Conservation (phyloP, 2,797 vertebrate species). For the Spinibarbus caldwelli region DNA sequence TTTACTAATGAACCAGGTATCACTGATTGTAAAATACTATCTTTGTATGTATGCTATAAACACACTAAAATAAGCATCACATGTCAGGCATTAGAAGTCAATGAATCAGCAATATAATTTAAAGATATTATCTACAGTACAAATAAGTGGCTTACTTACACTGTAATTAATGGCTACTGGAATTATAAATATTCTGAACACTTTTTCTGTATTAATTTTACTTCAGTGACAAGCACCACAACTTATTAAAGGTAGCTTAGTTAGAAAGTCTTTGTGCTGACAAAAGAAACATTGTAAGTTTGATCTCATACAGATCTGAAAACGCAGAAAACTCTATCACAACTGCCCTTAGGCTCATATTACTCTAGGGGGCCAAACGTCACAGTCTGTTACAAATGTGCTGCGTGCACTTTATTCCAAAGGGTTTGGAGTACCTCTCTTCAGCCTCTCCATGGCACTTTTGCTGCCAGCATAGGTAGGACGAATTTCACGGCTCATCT, state of each 20-base stretch:
- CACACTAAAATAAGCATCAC: background rate
- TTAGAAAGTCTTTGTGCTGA: background rate
- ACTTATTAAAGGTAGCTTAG: background rate
- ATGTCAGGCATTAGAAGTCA: background rate
- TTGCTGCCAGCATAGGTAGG: constrained; percentile 97
- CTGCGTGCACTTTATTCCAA: background rate
- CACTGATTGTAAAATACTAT: background rate
- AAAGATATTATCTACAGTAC: background rate
- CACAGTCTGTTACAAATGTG: background rate
- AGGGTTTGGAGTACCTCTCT: constrained; percentile 82
- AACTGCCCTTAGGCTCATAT: background rate
- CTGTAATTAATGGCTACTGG: background rate
- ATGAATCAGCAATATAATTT: background rate
- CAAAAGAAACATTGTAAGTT: background rate
- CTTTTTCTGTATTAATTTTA: background rate
- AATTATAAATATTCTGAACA: background rate
- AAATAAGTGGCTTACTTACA: background rate
- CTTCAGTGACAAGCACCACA: background rate
- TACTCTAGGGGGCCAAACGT: background rate
- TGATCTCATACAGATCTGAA: background rate
- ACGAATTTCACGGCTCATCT: constrained; percentile 97
- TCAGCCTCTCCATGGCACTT: constrained; percentile 97
- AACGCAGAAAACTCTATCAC: background rate
- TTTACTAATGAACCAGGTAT: background rate
- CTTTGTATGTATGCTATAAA: background rate